phyloP scores from a whole-genome alignment of 2,888 invertebrate species.

The Laothoe populi region DNA sequence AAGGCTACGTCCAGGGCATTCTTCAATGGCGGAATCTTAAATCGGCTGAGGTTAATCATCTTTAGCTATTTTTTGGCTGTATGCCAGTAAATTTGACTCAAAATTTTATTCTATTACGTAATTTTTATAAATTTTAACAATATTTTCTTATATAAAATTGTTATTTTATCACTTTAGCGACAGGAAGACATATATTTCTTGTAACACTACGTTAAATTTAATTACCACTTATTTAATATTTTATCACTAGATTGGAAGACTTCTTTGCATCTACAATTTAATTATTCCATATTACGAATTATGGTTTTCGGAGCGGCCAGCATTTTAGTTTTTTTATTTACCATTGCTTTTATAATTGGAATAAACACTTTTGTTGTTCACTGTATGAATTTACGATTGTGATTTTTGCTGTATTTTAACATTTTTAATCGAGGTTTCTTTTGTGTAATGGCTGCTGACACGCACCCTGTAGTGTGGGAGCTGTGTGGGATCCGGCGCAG shows the following conservation, averaged over 20 bases:
- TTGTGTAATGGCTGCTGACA: slow-evolving; percentile 63
- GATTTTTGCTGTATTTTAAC: slow-evolving; percentile 51
- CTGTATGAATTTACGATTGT: slow-evolving; percentile 40
- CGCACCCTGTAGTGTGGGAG: slow-evolving; percentile 56
- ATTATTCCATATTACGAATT: slow-evolving; percentile 40
- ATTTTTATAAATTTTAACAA: slow-evolving; percentile 1
- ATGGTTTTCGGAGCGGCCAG: slow-evolving; percentile 57
- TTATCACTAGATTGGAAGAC: slow-evolving; percentile 73
- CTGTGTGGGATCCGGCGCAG: slow-evolving; percentile 57
- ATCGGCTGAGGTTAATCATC: slow-evolving; percentile 81
- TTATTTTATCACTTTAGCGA: slow-evolving; percentile 19
- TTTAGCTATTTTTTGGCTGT: slow-evolving; percentile 34
- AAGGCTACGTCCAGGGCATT: slow-evolving; percentile 92
- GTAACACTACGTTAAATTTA: slow-evolving; percentile 35
- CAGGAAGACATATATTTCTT: slow-evolving; percentile 51
- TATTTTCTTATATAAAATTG: not conserved
- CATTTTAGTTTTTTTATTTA: slow-evolving; percentile 49
- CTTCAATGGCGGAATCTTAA: slow-evolving; percentile 89
- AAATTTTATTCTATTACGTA: slow-evolving; percentile 7
- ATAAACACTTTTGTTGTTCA: slow-evolving; percentile 39
- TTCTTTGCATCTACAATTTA: slow-evolving; percentile 75
- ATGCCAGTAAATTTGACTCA: slow-evolving; percentile 25
- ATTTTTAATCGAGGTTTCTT: slow-evolving; percentile 64
- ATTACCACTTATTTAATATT: slow-evolving; percentile 32
- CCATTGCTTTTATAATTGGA: slow-evolving; percentile 33